Conservation (phyloP, 35 echinoderm and acorn worm species). For the Heliocidaris erythrogramma region DNA sequence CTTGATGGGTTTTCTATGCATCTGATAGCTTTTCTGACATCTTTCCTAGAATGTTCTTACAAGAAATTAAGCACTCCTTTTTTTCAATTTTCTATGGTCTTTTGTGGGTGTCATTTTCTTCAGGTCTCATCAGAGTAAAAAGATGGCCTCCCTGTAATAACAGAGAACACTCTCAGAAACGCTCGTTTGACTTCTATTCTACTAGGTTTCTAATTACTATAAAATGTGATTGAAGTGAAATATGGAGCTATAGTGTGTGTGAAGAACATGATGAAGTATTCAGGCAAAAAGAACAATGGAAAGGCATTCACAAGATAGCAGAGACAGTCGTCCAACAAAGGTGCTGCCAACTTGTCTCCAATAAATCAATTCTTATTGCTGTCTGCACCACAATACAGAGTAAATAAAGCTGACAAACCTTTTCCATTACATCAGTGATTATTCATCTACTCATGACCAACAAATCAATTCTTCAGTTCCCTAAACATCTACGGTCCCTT, state of each 20-base stretch:
- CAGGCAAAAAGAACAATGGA: neutral
- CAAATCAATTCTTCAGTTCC: neutral
- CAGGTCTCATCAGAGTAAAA: neutral
- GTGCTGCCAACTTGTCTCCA: neutral
- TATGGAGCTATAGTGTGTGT: neutral
- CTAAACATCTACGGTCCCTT: neutral
- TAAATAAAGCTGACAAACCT: constrained; percentile 17
- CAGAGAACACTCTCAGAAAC: neutral
- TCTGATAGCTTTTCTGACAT: neutral
- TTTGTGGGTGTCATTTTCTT: too few relatives aligned
- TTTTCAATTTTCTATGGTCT: neutral
- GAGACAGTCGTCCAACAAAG: neutral
- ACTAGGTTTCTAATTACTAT: neutral
- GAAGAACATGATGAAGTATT: neutral
- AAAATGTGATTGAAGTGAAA: neutral
- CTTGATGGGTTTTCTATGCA: neutral
- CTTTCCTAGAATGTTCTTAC: neutral
- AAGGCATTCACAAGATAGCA: neutral
- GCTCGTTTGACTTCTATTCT: neutral
- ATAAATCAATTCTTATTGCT: constrained; percentile 26
- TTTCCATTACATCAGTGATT: constrained; percentile 6
- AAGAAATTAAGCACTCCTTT: neutral
- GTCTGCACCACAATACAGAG: neutral
- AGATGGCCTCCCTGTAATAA: neutral
- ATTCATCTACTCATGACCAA: constrained; percentile 5